A percentile compares a stretch with the other conserved stretches of the same genome.
phyloP scores from a whole-genome alignment of 2,113 vertebrate species.

The Calonectris borealis region DNA sequence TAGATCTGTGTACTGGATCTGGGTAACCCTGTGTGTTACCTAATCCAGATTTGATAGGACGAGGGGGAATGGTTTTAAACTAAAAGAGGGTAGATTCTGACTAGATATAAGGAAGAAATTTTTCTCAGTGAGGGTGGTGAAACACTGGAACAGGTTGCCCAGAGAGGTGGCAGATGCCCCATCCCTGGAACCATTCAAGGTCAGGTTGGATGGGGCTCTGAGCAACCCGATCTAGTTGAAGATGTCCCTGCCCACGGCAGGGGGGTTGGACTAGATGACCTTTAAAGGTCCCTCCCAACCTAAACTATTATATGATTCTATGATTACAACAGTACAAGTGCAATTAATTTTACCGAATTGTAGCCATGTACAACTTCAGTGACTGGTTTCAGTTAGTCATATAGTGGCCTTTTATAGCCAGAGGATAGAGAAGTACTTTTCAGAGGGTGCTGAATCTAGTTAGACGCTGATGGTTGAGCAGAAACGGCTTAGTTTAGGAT shows the following conservation, averaged over 20 bases:
- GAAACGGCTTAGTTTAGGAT: not conserved
- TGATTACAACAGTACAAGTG: not conserved
- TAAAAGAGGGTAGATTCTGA: not conserved
- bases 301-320: not conserved
- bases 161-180: not conserved
- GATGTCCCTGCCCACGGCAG: not conserved
- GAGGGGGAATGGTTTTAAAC: not conserved
- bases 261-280: not conserved
- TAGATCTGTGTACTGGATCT: not conserved
- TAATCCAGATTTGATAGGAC: not conserved
- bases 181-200: not conserved
- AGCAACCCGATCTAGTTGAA: not conserved
- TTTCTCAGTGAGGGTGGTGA: not conserved
- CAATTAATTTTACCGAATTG: not conserved
- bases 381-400: not conserved
- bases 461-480: not conserved
- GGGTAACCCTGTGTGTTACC: not conserved
- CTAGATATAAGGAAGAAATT: not conserved
- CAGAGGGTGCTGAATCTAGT: not conserved
- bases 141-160: not conserved
- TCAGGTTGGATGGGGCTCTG: not conserved
- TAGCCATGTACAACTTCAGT: not conserved
- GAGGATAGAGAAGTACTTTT: not conserved
- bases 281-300: not conserved
- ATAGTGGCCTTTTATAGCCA: not conserved